Percentiles rank a stretch among this genome's conserved stretches.
These are phyloP conservation scores for Falco rusticolus DNA, from an alignment of 2,797 vertebrate species.

Conservation along the genomic window DNA sequence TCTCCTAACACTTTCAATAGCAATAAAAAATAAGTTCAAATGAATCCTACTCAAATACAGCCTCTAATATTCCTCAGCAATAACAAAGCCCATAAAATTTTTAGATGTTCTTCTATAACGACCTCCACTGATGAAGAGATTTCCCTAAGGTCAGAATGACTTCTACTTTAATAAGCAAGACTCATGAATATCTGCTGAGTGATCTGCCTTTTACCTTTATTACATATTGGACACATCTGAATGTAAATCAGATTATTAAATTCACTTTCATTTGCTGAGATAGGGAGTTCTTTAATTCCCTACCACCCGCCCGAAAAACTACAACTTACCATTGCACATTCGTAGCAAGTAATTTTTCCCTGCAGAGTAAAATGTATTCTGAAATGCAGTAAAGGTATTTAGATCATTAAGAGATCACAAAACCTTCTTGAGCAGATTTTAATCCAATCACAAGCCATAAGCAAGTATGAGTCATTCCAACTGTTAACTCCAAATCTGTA, in stretches of 20 bases:
- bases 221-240: background rate
- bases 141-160: background rate
- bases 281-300: background rate
- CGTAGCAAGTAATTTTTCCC: slow-evolving; percentile 97
- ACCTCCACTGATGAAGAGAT: background rate
- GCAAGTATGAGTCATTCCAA: background rate
- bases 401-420: background rate
- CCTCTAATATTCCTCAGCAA: background rate
- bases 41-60: background rate
- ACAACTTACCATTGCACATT: slow-evolving; percentile 96
- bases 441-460: background rate
- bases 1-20: background rate
- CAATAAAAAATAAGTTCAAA: background rate
- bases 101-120: background rate
- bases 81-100: background rate
- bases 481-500: background rate
- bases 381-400: slow-evolving; percentile 42
- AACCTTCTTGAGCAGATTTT: background rate
- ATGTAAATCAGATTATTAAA: background rate
- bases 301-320: background rate
- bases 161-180: background rate
- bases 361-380: slow-evolving; percentile 97
- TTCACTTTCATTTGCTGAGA: background rate
- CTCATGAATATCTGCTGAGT: background rate
- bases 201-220: background rate